Evolutionary conservation across 2,113 vertebrate genomes (phyloP).

Genomic region (Sprattus sprattus): DNA sequence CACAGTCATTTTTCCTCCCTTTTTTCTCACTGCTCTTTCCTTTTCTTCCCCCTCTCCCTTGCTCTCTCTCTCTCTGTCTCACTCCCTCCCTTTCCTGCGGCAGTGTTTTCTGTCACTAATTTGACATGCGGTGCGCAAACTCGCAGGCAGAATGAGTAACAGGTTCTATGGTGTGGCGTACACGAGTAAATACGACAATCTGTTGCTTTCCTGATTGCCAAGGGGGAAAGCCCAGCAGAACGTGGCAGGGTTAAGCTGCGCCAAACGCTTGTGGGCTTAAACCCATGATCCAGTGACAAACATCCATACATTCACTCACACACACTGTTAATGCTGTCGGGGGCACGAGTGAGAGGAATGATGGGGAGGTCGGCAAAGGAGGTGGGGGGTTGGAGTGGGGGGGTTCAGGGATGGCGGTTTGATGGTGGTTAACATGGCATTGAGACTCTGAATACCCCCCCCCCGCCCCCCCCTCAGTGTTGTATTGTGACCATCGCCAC

Average conservation of each 20-base stretch:
- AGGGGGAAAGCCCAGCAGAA: slow-evolving; percentile 36
- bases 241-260: slow-evolving; percentile 26
- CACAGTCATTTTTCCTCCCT: background rate
- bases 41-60: background rate
- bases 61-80: background rate
- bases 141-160: slow-evolving; percentile 46
- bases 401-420: too few species aligned
- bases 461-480: background rate
- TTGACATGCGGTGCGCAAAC: slow-evolving; percentile 49
- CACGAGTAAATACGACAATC: slow-evolving; percentile 54
- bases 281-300: slow-evolving; percentile 22
- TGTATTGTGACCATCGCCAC: slow-evolving; percentile 37
- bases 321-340: slow-evolving; percentile 35
- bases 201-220: slow-evolving; percentile 48
- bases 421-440: background rate
- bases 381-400: background rate
- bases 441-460: slow-evolving; percentile 4
- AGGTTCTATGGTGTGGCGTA: slow-evolving; percentile 51
- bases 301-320: background rate
- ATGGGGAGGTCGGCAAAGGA: slow-evolving; percentile 39
- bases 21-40: background rate
- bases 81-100: slow-evolving; percentile 25
- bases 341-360: background rate
- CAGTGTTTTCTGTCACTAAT: slow-evolving; percentile 40
- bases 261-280: slow-evolving; percentile 23